Evolutionary conservation across 2,797 vertebrate genomes (phyloP), one percentile per base, ranked within the genome.

Genomic region (Dryobates pubescens): DNA sequence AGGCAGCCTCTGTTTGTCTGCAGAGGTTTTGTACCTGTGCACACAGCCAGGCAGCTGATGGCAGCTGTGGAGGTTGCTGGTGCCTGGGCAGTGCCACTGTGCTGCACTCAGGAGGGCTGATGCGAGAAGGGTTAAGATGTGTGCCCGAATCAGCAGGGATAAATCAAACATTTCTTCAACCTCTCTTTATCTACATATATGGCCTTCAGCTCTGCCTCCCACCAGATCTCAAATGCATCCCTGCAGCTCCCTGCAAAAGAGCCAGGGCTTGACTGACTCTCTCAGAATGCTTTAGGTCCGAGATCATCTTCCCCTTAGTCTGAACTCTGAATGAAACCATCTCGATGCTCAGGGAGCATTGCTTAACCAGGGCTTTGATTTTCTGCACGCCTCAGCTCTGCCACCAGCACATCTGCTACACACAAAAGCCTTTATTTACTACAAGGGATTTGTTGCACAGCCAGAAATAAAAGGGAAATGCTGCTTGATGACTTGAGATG

Each of bases 171-270:
- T 80, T 62, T 86, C 92, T 74, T 95, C 88, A 93, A 63, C 24
- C 47, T 82, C 62, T 92, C 89, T 90, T 80, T 78, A 87, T 95
- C 94, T 94, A 92, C 93, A 94, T 95, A 94, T 95, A 96, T 94
- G 94, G 93, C 90, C 75, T 94, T 89, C 88, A 94, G 84, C 84
- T 86, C 71, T 91, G 82, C 36, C 89, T 95, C 85, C 90, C 92
- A 69, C 67, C 45, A 62, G 64, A 87, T 88, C 73, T 62, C 76
- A 81, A 76, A 86, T 1, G 0, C 77, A 86, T 83, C 70, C 76
- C 57, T 2, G 17, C 76, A 80, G 79, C 70, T 92, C 72, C 56
- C 79, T 73, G 76, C 4, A 13, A 51, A 79, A 76, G 85, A 89
- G 90, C 82, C 77, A 93, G 89, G 72, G 68, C 43, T 89, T 83